These are phyloP conservation scores for Haemorhous mexicanus DNA, from an alignment of 2,113 vertebrate genomes.

Conservation along the genomic window DNA sequence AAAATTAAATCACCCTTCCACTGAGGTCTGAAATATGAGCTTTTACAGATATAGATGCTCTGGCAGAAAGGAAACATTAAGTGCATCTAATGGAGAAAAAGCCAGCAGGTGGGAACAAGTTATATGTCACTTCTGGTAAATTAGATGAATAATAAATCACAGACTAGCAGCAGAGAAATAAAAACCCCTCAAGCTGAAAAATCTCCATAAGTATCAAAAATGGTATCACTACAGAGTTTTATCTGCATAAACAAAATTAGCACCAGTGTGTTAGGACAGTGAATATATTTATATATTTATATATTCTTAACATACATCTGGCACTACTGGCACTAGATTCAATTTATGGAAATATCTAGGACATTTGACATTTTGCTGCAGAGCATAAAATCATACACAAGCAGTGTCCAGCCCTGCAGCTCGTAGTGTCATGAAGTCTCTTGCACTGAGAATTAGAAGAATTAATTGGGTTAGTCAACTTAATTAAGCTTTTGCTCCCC, in stretches of 20 bases:
- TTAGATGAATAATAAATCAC: background rate
- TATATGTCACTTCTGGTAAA: background rate
- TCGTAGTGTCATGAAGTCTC: background rate
- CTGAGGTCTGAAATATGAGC: background rate
- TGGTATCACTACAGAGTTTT: background rate
- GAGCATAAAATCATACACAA: background rate
- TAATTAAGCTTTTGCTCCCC: background rate
- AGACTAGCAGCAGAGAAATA: background rate
- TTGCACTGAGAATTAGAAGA: background rate
- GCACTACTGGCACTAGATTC: background rate
- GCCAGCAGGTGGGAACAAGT: background rate
- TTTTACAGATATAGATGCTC: background rate
- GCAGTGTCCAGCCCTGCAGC: background rate
- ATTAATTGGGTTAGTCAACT: background rate
- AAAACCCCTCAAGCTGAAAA: background rate
- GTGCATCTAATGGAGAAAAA: background rate
- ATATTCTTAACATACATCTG: background rate
- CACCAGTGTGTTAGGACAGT: background rate
- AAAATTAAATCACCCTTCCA: background rate
- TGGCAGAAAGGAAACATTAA: background rate
- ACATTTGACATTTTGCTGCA: background rate
- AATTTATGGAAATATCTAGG: background rate
- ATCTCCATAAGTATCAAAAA: background rate
- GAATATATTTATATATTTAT: background rate
- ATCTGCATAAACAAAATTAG: background rate